Evolutionary conservation across 2,888 invertebrate species (phyloP), one percentile per base, ranked within the genome.

Genomic region (Rhopalosiphum nymphaeae): DNA sequence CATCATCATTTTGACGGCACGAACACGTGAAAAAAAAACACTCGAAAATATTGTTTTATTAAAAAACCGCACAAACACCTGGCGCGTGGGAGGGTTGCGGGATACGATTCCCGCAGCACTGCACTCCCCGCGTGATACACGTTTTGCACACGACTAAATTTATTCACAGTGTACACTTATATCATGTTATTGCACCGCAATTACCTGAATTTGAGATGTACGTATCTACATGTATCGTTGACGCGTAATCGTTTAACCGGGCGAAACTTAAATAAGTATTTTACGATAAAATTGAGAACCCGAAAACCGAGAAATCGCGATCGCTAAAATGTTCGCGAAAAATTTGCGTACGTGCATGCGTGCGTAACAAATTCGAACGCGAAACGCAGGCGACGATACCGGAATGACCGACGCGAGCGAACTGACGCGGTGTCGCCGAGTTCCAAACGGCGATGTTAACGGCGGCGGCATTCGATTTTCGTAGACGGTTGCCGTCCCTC

Each of bases 391-490:
- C 90, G 61, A 46, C 46, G 57, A 85, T 46, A 88, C 56, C 67
- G 89, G 46, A 16, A n/a, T n/a, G 93, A 84, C 89, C 44, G 49
- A 85, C 89, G 93, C 85, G 93, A 85, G 89, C 56, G 89, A 89
- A 93, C 93, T 93, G 56, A 53, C 78, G 89, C 86, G 46, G 56
- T n/a, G 57, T 53, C 86, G 84, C 56, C 53, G 42, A 36, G 42
- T 88, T 49, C n/a, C 87, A 49, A 49, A 26, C 49, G 67, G 13
- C 91, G 57, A 56, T 86, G 86, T 44, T 57, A 56, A 16, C 91
- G 93, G 42, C 78, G 89, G 29, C 56, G 85, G 84, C 89, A 78
- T 92, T 92, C 92, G 88, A 57, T 92, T 49, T 88, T 67, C 89
- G 9, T 78, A 36, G 78, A 78, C 36, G 78, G 78, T 78, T 78